Percentiles rank a stretch among this genome's conserved stretches.
These are phyloP conservation scores for Neodontobutis hainanensis DNA, from an alignment of 2,113 vertebrate genomes.

Conservation along the genomic window DNA sequence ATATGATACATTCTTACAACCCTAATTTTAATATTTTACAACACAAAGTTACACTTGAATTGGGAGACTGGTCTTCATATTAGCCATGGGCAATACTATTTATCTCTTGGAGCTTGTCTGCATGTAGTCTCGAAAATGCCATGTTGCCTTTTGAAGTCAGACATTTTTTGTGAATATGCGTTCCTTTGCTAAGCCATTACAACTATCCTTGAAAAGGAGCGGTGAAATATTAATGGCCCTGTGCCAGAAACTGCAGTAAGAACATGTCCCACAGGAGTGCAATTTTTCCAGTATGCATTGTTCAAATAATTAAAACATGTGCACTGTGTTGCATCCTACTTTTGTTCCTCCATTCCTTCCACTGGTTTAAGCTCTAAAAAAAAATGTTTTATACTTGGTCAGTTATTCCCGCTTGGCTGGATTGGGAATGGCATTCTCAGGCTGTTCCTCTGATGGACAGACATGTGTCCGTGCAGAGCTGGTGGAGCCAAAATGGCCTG, in stretches of 20 bases:
- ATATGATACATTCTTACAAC: no score
- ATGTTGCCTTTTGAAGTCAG: conserved; percentile 11
- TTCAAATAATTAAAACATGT: conserved; percentile 27
- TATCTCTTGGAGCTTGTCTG: background rate
- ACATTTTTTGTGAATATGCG: background rate
- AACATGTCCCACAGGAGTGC: conserved; percentile 15
- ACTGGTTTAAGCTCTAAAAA: background rate
- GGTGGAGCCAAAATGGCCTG: background rate
- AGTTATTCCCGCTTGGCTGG: background rate
- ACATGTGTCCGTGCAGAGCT: background rate
- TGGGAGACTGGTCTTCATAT: background rate
- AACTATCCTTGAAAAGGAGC: conserved; percentile 16
- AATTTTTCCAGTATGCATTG: background rate
- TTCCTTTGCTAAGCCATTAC: conserved; percentile 10
- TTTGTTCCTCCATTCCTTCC: background rate
- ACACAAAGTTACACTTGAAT: background rate
- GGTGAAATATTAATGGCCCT: conserved; percentile 30
- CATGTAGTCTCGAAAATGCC: conserved; percentile 1
- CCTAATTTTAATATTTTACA: background rate
- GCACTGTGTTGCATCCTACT: background rate
- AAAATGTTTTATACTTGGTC: background rate
- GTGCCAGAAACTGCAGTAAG: conserved; percentile 6
- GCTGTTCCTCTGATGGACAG: background rate
- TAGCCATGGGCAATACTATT: background rate
- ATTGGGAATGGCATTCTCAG: background rate